Conservation (phyloP, 2,888 invertebrate species). For the Idaea dimidiata region DNA sequence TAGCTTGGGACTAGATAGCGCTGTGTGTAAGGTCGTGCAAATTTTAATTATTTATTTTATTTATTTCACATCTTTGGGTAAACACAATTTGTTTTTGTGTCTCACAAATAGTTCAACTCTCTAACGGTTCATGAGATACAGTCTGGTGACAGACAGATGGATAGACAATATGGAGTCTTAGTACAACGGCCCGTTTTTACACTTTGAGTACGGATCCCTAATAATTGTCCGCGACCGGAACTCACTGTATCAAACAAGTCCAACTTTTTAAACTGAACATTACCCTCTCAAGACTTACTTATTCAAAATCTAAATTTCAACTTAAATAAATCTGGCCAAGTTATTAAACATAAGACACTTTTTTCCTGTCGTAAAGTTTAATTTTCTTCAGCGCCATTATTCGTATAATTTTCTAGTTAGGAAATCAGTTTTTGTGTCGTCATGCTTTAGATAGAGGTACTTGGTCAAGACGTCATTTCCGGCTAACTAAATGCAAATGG, state of each 20-base stretch:
- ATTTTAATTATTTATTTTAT: too few species aligned
- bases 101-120: too few species aligned
- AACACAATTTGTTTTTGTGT: too few species aligned
- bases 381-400: constrained; percentile 22
- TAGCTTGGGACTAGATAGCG: too few species aligned
- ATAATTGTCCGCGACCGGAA: constrained; percentile 25
- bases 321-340: constrained; percentile 9
- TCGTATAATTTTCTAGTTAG: constrained; percentile 30
- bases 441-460: constrained; percentile 3
- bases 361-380: constrained; percentile 22
- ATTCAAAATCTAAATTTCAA: background rate
- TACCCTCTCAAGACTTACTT: background rate
- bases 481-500: background rate
- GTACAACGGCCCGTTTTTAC: too few species aligned
- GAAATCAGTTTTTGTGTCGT: constrained; percentile 17
- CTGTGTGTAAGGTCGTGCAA: too few species aligned
- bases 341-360: constrained; percentile 21
- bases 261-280: background rate
- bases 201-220: too few species aligned
- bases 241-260: background rate
- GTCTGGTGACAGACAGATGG: too few species aligned
- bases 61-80: too few species aligned
- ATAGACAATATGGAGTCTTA: too few species aligned
- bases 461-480: constrained; percentile 7
- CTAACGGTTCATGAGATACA: too few species aligned